Evolutionary conservation across 2,113 vertebrate genomes (phyloP), one percentile per base, ranked within the genome.

Genomic region (Esox niger): DNA sequence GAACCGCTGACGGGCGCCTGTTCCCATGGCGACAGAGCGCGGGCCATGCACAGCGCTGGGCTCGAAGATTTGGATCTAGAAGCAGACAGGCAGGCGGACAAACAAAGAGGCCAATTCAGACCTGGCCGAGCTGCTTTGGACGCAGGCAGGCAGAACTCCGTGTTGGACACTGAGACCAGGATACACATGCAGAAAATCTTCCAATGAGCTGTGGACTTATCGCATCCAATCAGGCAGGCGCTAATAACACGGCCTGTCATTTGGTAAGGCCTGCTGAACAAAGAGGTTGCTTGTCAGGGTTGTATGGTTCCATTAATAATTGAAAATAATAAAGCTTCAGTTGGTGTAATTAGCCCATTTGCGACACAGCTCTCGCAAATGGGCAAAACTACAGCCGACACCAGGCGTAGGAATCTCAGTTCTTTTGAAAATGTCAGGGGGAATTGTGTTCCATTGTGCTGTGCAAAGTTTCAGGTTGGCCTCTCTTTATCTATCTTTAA

Each of bases 81-180:
- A 86, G 87, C 5, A 43, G 38, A 15, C 87, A 84, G 38, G 38
- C 87, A 84, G 15, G 79, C 60, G 71, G 62, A 55, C 54, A 6
- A 82, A 93, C 92, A 93, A 94, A 94, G 91, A 87, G 80, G 80
- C 78, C 76, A 79, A 92, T 94, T 94, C 92, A 93, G 85, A 68
- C 56, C 56, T 58, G 64, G 74, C 64, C 65, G 15, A 74, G 59
- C 72, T 69, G 80, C 29, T 70, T 71, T 79, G 74, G 75, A 82
- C 80, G 78, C 77, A 80, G 86, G 71, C 83, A 78, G 79, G 76
- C 83, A 78, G 79, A 75, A 83, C 79, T 89, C 84, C 90, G 71
- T 35, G 80, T 75, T 75, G 71, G 62, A 88, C 82, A 81, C 82
- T 64, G 77, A 79, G 79, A 43, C 13, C 38, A 43, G 38, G 17